Evolutionary conservation across 1,140 invertebrate species (phyloP), one percentile per base, ranked within the genome.

Genomic region (Platyscapa corneri): DNA sequence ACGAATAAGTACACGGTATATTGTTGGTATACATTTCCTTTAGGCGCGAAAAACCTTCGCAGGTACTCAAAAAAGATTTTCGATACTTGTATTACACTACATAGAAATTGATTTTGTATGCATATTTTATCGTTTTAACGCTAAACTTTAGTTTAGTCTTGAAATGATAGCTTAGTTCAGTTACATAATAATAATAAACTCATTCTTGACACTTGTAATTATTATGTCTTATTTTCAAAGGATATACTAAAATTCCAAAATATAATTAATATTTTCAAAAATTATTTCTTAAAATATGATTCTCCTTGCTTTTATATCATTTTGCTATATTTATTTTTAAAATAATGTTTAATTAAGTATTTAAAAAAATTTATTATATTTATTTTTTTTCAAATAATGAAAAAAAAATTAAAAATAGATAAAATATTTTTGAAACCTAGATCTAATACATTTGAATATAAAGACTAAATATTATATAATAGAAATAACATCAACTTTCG

Each of bases 1-100:
- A n/a, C n/a, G n/a, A n/a, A 12, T 46, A 46, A 46, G 34, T 32
- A 72, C 6, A 72, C 3, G 6, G n/a, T 60, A 0, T 0, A 34
- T 53, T 0, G 18, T n/a, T 18, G n/a, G 75, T 77, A 56, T 77
- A 30, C 30, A 49, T 79, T 37, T 56, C n/a, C 30, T 39, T 42
- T 0, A n/a, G 34, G 34, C 56, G n/a, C 56, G 23, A 32, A 32
- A 67, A 67, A 30, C 16, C 78, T 46, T 67, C 60, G 39, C 39
- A 67, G 8, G 27, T 49, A 32, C 12, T 77, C 10, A 34, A 77
- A 18, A 70, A 77, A 56, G 23, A 77, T 77, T 75, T 77, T 77
- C 30, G 16, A 30, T 16, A n/a, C 75, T 53, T 77, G n/a, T 77
- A 77, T 53, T 77, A 77, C 46, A 77, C 10, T 10, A 32, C n/a